A percentile compares a stretch with the other conserved stretches of the same genome.
Evolutionary conservation across 2,797 vertebrate genomes (phyloP).

Genomic region (Potorous gilbertii): DNA sequence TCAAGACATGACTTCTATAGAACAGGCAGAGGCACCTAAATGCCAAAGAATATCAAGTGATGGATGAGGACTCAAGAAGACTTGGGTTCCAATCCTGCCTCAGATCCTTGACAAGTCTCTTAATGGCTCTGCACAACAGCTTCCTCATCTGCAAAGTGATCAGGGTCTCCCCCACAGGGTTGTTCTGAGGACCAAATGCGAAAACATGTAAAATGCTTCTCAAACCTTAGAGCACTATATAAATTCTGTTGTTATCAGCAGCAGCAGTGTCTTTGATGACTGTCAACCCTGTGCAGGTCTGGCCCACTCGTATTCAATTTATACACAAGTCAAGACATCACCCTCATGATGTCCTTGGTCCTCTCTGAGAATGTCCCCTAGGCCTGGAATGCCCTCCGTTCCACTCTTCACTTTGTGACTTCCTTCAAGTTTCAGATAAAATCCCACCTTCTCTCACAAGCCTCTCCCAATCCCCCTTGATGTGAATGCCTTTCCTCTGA

Average conservation of each 20-base stretch:
- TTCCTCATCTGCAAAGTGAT: not conserved
- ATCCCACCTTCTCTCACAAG: not conserved
- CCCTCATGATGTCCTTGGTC: too few species aligned
- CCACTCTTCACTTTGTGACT: not conserved
- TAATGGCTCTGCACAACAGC: fast-evolving
- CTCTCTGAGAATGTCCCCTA: too few species aligned
- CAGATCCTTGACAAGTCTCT: not conserved
- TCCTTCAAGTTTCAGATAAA: not conserved
- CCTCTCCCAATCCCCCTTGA: not conserved
- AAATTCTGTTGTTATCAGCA: too few species aligned
- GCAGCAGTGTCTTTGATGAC: not conserved
- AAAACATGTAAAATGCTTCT: not conserved
- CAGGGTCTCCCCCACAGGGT: not conserved
- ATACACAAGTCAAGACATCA: not conserved
- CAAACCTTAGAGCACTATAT: not conserved
- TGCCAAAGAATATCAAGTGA: not conserved
- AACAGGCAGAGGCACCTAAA: not conserved
- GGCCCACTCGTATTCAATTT: not conserved
- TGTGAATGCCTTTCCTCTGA: not conserved
- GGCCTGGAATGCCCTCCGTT: not conserved
- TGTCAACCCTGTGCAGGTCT: not conserved
- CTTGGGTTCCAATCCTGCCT: not conserved
- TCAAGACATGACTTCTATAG: not conserved
- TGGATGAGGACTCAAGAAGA: not conserved
- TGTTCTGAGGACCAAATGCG: not conserved